A percentile compares a stretch with the other conserved stretches of the same genome.
These are phyloP conservation scores for Asbolus verrucosus DNA, from an alignment of 1,140 invertebrate genomes.

Conservation along the genomic window DNA sequence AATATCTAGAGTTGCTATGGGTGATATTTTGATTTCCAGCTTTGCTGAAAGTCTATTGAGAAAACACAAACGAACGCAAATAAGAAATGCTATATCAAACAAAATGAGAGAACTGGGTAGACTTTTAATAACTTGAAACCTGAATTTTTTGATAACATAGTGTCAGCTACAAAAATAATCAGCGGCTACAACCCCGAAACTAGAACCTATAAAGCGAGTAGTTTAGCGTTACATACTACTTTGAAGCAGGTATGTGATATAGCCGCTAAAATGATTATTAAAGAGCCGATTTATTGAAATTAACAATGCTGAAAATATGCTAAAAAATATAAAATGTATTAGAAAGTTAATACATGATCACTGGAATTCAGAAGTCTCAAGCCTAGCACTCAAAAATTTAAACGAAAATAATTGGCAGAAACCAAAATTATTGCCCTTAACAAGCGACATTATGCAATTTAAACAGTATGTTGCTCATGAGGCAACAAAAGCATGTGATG, in stretches of 20 bases:
- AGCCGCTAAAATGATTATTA: conserved; percentile 47
- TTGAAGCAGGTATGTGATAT: conserved; percentile 49
- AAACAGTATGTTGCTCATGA: conserved; percentile 47
- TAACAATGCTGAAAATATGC: conserved; percentile 38
- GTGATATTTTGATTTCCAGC: conserved; percentile 50
- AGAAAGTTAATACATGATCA: conserved; percentile 49
- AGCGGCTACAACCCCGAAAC: conserved; percentile 46
- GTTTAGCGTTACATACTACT: conserved; percentile 52
- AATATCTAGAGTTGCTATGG: conserved; percentile 45
- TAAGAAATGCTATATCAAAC: conserved; percentile 49
- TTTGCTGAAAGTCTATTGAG: conserved; percentile 49
- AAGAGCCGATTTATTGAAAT: conserved; percentile 34
- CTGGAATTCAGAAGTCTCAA: conserved; percentile 52
- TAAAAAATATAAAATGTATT: conserved; percentile 51
- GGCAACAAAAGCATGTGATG: conserved; percentile 21
- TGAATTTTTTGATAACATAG: conserved; percentile 51
- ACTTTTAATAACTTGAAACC: conserved; percentile 52
- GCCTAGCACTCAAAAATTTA: conserved; percentile 52
- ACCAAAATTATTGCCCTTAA: conserved; percentile 48
- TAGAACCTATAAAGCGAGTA: conserved; percentile 48
- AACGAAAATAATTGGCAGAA: conserved; percentile 52
- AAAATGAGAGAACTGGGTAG: conserved; percentile 53
- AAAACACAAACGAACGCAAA: conserved; percentile 54
- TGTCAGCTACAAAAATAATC: conserved; percentile 49
- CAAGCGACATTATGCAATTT: conserved; percentile 49